Conservation (phyloP, 1,140 invertebrate genomes). For the Meloidogyne floridensis region DNA sequence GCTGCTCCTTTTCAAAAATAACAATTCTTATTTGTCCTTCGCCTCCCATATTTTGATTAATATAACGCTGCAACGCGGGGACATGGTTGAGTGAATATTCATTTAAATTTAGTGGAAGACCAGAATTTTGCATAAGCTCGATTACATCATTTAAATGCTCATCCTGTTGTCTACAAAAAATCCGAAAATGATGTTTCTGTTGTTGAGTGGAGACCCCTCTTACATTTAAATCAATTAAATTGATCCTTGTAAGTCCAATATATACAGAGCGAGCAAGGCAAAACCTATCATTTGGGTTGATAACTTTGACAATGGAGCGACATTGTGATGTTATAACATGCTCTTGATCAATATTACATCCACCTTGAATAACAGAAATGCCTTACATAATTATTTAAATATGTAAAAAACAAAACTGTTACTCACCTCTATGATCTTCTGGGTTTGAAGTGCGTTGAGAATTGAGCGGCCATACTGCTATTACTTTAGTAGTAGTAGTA, state of each 20-base stretch:
- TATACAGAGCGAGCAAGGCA: neutral
- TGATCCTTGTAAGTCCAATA: neutral
- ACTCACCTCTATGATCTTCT: neutral
- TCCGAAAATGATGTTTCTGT: neutral
- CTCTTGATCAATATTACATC: neutral
- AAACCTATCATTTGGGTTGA: constrained; percentile 1
- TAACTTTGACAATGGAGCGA: neutral
- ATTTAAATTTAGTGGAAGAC: neutral
- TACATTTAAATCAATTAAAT: neutral
- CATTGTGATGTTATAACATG: neutral
- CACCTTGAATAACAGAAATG: neutral
- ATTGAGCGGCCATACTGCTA: neutral
- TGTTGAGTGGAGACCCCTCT: neutral
- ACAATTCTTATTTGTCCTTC: neutral
- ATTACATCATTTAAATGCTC: neutral
- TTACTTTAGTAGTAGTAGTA: constrained; percentile 3
- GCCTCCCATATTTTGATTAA: neutral
- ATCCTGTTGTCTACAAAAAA: neutral
- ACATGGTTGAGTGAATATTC: constrained; percentile 1
- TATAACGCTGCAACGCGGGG: neutral
- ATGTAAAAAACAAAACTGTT: neutral
- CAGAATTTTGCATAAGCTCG: neutral
- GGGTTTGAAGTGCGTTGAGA: neutral
- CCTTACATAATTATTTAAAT: neutral
- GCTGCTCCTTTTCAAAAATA: neutral